phyloP scores from a whole-genome alignment of 1,140 invertebrate genomes.

The Drosophila mojavensis region DNA sequence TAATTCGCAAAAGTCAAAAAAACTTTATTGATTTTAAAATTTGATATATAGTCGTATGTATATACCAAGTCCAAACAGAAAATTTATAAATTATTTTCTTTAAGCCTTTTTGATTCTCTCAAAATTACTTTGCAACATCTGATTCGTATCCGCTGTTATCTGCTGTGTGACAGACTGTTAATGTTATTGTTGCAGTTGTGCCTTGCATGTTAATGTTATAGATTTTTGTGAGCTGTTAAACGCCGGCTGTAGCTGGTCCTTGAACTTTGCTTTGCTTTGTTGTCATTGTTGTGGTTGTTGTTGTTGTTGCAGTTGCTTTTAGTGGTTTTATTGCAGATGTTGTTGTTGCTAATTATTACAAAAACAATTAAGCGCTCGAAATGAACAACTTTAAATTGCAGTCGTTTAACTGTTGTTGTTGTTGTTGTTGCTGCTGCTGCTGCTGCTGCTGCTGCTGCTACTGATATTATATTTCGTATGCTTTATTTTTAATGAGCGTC shows the following conservation, averaged over 20 bases:
- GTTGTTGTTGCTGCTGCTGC: conserved; percentile 46
- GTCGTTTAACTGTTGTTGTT: conserved; percentile 61
- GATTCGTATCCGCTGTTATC: neutral
- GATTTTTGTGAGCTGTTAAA: conserved; percentile 22
- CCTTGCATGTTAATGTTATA: conserved; percentile 39
- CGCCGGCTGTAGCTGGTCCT: conserved; percentile 47
- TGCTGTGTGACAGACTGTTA: conserved; percentile 19
- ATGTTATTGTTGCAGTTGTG: conserved; percentile 48
- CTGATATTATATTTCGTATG: conserved; percentile 59
- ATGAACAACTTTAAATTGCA: conserved; percentile 78
- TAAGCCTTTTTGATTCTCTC: neutral
- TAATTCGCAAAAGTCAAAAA: too few species aligned
- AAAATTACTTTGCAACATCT: neutral
- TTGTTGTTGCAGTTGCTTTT: conserved; percentile 30
- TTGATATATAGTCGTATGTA: too few species aligned
- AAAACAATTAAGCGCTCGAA: conserved; percentile 70
- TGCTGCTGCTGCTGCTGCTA: conserved; percentile 44
- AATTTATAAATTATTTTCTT: too few species aligned
- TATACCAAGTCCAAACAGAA: too few species aligned
- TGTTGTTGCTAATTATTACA: conserved; percentile 77
- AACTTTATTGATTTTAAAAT: too few species aligned
- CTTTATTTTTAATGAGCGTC: conserved; percentile 77
- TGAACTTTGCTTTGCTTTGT: conserved; percentile 58
- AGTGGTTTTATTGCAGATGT: conserved; percentile 31
- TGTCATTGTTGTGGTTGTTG: conserved; percentile 9